These are phyloP conservation scores for Phasia obesa DNA, from an alignment of 2,888 invertebrate species.

Conservation along the genomic window DNA sequence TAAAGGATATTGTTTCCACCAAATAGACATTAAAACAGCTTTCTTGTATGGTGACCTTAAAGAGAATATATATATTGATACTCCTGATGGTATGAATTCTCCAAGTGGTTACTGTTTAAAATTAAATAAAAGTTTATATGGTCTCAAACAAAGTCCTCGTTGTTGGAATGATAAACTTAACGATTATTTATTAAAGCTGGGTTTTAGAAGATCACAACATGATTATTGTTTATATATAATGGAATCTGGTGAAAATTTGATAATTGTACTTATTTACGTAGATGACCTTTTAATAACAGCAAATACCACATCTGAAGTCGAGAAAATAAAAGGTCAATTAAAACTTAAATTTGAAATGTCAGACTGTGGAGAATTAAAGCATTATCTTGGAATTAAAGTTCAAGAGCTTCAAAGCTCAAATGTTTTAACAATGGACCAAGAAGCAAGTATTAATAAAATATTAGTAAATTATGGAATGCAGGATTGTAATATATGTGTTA, in stretches of 20 bases:
- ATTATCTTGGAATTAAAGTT: slow-evolving; percentile 18
- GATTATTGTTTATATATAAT: too few species aligned
- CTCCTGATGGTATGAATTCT: neutral
- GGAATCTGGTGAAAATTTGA: too few species aligned
- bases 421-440: slow-evolving; percentile 6
- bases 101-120: slow-evolving; percentile 2
- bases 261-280: too few species aligned
- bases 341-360: slow-evolving; percentile 3
- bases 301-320: neutral
- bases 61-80: too few species aligned
- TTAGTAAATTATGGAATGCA: slow-evolving; percentile 10
- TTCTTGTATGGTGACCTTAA: too few species aligned
- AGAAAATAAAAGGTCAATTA: neutral
- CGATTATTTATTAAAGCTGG: neutral
- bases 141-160: neutral
- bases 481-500: slow-evolving; percentile 7
- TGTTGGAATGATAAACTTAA: neutral
- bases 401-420: neutral
- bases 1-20: neutral
- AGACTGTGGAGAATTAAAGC: slow-evolving; percentile 9
- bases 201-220: too few species aligned
- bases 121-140: neutral
- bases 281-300: neutral
- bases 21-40: too few species aligned
- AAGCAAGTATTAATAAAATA: slow-evolving; percentile 4